phyloP scores from a whole-genome alignment of 2,113 vertebrate species.

The Vulpes lagopus region DNA sequence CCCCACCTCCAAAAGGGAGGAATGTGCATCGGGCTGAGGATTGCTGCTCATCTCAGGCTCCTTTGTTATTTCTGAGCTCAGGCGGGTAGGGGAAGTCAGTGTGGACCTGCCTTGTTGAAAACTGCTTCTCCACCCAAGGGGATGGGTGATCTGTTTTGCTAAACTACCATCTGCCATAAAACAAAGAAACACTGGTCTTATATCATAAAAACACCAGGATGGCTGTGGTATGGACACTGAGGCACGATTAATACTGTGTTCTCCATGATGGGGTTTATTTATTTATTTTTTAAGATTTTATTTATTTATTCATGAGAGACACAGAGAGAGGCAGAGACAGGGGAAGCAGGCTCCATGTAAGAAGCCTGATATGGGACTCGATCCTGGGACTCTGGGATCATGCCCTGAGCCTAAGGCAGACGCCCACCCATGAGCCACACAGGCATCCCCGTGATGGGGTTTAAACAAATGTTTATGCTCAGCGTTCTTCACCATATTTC shows the following conservation, averaged over 20 bases:
- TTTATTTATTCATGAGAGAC: no score
- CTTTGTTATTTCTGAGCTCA: slow-evolving; percentile 50
- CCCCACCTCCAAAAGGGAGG: slow-evolving; percentile 64
- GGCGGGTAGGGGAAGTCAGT: not conserved
- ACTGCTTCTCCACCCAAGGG: slow-evolving; percentile 13
- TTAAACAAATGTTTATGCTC: not conserved
- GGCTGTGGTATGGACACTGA: not conserved
- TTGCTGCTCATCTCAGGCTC: slow-evolving; percentile 59
- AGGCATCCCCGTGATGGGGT: not conserved
- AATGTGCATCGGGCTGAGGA: slow-evolving; percentile 67
- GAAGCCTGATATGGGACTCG: no score
- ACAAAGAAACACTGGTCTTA: slow-evolving; percentile 34
- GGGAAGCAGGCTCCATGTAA: no score
- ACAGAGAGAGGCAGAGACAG: no score
- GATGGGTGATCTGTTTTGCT: not conserved
- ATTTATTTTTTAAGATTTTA: no score
- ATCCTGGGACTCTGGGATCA: no score
- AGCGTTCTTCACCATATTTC: not conserved
- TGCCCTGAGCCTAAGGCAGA: no score
- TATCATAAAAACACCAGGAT: not conserved
- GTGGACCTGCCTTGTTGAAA: slow-evolving; percentile 53
- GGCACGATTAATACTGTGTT: not conserved
- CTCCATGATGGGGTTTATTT: not conserved
- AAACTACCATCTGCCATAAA: not conserved
- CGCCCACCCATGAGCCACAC: no score